A percentile compares a stretch with the other conserved stretches of the same genome.
These are phyloP conservation scores for Sturnus vulgaris DNA, from an alignment of 2,113 vertebrate species.

Conservation along the genomic window DNA sequence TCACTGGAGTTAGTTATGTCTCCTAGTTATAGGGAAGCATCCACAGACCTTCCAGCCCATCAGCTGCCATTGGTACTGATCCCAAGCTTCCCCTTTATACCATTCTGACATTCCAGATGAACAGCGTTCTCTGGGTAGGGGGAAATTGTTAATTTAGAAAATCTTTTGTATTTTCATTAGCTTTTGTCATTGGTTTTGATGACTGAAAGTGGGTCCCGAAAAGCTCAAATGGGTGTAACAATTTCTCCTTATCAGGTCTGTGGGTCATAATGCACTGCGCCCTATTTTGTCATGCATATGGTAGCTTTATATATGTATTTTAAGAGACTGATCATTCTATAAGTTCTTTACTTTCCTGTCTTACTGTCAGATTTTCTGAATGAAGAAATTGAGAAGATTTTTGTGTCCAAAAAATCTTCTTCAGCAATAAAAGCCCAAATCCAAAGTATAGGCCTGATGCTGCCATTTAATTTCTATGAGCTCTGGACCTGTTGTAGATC, in stretches of 20 bases:
- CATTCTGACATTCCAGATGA: background rate
- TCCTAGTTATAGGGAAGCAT: background rate
- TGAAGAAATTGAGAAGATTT: background rate
- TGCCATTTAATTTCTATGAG: background rate
- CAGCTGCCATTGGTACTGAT: background rate
- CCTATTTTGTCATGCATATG: background rate
- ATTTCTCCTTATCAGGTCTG: background rate
- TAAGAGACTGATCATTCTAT: background rate
- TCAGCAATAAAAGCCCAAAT: background rate
- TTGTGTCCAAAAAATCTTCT: background rate
- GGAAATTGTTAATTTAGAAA: background rate
- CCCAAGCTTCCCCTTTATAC: background rate
- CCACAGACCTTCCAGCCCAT: background rate
- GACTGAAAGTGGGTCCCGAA: background rate
- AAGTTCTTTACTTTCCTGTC: background rate
- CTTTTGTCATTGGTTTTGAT: background rate
- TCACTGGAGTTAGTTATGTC: background rate
- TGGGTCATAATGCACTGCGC: background rate
- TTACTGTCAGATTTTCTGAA: background rate
- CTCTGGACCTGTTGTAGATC: background rate
- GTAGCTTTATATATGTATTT: background rate
- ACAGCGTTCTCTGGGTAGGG: background rate
- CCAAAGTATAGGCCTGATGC: background rate
- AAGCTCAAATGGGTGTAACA: background rate
- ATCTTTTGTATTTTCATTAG: background rate